A percentile compares a stretch with the other conserved stretches of the same genome.
These are phyloP conservation scores for Punctoribates punctum DNA, from an alignment of 2,888 invertebrate genomes.

Conservation along the genomic window DNA sequence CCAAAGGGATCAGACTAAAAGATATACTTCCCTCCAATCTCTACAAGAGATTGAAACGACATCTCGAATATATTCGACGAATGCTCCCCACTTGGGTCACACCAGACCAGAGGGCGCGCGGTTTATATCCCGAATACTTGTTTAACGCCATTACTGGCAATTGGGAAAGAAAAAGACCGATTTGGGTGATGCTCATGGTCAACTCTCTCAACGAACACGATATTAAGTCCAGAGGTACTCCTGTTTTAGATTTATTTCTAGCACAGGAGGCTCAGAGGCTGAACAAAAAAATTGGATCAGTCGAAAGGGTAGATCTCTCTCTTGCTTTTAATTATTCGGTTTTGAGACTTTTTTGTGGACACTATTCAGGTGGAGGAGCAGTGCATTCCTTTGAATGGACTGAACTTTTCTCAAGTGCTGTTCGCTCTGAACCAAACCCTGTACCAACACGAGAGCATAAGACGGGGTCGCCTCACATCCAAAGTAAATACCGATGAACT, in stretches of 20 bases:
- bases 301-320: constrained; percentile 52
- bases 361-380: constrained; percentile 59
- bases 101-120: constrained; percentile 52
- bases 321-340: background rate
- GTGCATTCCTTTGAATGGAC: constrained; percentile 59
- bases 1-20: constrained; percentile 52
- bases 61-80: constrained; percentile 55
- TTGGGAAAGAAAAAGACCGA: constrained; percentile 59
- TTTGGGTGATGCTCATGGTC: constrained; percentile 60
- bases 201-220: constrained; percentile 58
- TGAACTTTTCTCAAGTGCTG: constrained; percentile 57
- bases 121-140: constrained; percentile 56
- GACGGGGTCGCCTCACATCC: constrained; percentile 48
- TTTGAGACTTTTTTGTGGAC: background rate
- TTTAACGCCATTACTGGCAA: constrained; percentile 57
- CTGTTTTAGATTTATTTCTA: constrained; percentile 59
- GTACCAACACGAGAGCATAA: constrained; percentile 54
- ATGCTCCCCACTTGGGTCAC: constrained; percentile 56
- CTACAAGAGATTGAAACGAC: constrained; percentile 55
- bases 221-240: constrained; percentile 55
- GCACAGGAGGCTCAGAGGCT: constrained; percentile 57
- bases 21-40: constrained; percentile 55
- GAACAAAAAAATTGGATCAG: constrained; percentile 57
- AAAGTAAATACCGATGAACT: constrained; percentile 54
- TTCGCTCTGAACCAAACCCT: constrained; percentile 57